Conservation (phyloP, 1,140 invertebrate species). For the Drosophila grimshawi region DNA sequence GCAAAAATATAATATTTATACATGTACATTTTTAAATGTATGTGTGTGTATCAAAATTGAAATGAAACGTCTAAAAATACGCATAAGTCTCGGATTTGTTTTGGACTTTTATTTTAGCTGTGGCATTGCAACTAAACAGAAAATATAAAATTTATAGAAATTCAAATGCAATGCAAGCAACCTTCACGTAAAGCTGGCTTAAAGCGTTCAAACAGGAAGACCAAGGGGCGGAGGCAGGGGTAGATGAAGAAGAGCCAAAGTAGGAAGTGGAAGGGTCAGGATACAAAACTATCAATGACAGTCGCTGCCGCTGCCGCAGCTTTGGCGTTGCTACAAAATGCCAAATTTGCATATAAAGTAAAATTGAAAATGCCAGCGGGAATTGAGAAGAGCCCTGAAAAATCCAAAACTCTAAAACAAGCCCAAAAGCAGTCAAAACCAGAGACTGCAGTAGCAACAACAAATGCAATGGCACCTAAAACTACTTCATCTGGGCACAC, state of each 20-base stretch:
- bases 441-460: slow-evolving; percentile 53
- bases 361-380: slow-evolving; percentile 79
- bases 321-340: slow-evolving; percentile 69
- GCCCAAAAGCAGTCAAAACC: slow-evolving; percentile 49
- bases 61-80: slow-evolving; percentile 25
- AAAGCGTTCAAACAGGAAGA: slow-evolving; percentile 45
- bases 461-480: slow-evolving; percentile 43
- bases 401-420: slow-evolving; percentile 35
- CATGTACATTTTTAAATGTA: not conserved
- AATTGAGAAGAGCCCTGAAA: slow-evolving; percentile 38
- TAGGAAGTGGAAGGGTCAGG: slow-evolving; percentile 7
- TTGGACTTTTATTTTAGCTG: slow-evolving; percentile 51
- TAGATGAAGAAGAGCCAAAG: not conserved
- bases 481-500: slow-evolving; percentile 33
- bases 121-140: slow-evolving; percentile 69
- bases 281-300: slow-evolving; percentile 71
- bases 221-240: not conserved
- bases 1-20: slow-evolving; percentile 18
- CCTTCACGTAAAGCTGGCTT: slow-evolving; percentile 68
- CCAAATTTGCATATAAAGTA: slow-evolving; percentile 83
- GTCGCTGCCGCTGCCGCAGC: slow-evolving; percentile 31
- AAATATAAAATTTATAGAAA: slow-evolving; percentile 81
- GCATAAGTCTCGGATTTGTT: slow-evolving; percentile 35
- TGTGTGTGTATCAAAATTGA: slow-evolving; percentile 6
- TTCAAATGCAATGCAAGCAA: slow-evolving; percentile 64